Percentiles rank a stretch among this genome's conserved stretches.
Evolutionary conservation across 2,888 invertebrate species (phyloP).

Genomic region (Dryomyza anilis): DNA sequence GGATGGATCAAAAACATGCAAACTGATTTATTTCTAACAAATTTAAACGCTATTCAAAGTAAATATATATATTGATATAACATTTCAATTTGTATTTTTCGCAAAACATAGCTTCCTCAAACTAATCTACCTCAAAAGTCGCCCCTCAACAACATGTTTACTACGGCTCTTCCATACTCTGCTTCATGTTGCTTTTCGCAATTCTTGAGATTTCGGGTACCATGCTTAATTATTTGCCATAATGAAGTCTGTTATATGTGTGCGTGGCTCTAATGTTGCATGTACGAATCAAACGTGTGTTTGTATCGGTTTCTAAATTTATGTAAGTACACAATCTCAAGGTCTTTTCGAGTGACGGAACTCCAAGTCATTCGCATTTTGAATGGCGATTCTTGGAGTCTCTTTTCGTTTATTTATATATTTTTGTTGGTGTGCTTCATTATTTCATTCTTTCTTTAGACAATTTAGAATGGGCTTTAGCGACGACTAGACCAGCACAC

Average conservation of each 20-base stretch:
- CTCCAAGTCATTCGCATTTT: slow-evolving; percentile 31
- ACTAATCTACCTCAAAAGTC: background rate
- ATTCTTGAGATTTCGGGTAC: background rate
- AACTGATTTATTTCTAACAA: no score
- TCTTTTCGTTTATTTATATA: background rate
- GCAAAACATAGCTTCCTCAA: background rate
- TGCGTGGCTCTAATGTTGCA: background rate
- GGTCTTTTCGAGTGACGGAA: slow-evolving; percentile 27
- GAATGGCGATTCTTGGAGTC: slow-evolving; percentile 4
- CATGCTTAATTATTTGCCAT: background rate
- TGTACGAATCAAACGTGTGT: background rate
- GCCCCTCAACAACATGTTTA: background rate
- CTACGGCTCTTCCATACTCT: no score
- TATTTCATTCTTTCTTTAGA: no score
- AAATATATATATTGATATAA: no score
- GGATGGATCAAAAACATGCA: no score
- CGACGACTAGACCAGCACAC: no score
- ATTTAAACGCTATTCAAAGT: no score
- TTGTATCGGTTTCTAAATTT: background rate
- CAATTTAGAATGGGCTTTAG: no score
- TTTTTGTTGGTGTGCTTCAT: background rate
- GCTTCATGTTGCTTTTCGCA: background rate
- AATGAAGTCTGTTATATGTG: slow-evolving; percentile 3
- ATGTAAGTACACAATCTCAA: slow-evolving; percentile 24
- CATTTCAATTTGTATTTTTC: no score